Evolutionary conservation across 2,888 invertebrate species (phyloP).

Genomic region (Oxyteleia sp.): DNA sequence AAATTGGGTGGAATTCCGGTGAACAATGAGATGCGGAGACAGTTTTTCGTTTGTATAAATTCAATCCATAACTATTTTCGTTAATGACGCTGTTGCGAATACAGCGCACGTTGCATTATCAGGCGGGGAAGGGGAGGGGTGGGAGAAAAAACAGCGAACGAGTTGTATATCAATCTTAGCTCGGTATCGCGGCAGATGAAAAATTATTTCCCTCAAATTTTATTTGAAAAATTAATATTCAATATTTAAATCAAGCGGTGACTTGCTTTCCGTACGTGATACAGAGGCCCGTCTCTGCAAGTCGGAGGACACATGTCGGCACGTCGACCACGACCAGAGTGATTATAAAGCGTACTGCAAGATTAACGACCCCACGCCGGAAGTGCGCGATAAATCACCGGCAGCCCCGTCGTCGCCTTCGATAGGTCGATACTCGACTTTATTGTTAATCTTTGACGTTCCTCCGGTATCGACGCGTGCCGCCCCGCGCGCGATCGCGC

Average conservation of each 20-base stretch:
- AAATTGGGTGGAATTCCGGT: conserved; percentile 48
- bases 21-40: conserved; percentile 28
- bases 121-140: background rate
- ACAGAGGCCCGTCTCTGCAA: conserved; percentile 44
- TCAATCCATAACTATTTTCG: conserved; percentile 17
- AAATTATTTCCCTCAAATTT: conserved; percentile 41
- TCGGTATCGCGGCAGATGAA: background rate
- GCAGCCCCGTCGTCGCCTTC: conserved; percentile 76
- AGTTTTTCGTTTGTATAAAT: conserved; percentile 34
- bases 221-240: conserved; percentile 70
- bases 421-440: conserved; percentile 75
- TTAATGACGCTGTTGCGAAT: conserved; percentile 14
- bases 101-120: background rate
- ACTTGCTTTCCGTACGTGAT: conserved; percentile 68
- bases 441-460: conserved; percentile 74
- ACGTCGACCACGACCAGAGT: conserved; percentile 52
- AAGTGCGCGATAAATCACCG: conserved; percentile 82
- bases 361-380: conserved; percentile 80
- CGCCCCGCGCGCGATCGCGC: background rate
- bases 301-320: conserved; percentile 61
- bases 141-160: too few relatives aligned
- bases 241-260: conserved; percentile 68
- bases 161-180: background rate
- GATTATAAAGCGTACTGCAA: conserved; percentile 76
- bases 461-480: conserved; percentile 43